Conservation (phyloP, 2,888 invertebrate species). For the Elaeidobius kamerunicus region DNA sequence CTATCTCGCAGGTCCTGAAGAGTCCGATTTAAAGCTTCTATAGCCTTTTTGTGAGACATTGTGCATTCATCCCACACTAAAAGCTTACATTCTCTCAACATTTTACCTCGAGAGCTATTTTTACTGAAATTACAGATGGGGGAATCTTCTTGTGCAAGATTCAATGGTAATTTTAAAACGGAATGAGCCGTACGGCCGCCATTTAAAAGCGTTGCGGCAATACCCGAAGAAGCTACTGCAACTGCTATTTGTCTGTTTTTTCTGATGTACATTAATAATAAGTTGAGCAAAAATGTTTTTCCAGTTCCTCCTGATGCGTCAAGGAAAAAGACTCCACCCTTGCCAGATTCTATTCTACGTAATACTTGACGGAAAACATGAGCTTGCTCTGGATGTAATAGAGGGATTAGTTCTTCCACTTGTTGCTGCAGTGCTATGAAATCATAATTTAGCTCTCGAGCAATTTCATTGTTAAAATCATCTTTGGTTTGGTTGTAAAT, state of each 20-base stretch:
- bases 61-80: no score
- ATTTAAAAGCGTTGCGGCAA: neutral
- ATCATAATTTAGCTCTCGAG: constrained; percentile 3
- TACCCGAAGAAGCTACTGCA: constrained; percentile 1
- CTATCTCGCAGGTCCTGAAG: neutral
- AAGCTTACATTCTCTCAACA: neutral
- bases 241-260: constrained; percentile 1
- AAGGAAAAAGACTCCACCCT: neutral
- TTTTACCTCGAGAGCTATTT: neutral
- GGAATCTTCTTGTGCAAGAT: neutral
- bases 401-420: neutral
- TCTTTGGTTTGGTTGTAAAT: constrained; percentile 1
- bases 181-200: neutral
- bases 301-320: neutral
- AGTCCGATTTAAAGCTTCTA: neutral
- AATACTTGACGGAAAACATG: constrained; percentile 1
- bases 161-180: neutral
- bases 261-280: constrained; percentile 1
- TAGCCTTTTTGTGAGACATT: no score
- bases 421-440: constrained; percentile 3
- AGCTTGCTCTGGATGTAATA: neutral
- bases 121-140: neutral
- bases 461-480: constrained; percentile 3
- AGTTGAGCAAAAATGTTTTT: neutral
- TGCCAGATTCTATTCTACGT: constrained; percentile 3